Evolutionary conservation across 2,888 invertebrate species (phyloP).

Genomic region (Brachycybe producta): DNA sequence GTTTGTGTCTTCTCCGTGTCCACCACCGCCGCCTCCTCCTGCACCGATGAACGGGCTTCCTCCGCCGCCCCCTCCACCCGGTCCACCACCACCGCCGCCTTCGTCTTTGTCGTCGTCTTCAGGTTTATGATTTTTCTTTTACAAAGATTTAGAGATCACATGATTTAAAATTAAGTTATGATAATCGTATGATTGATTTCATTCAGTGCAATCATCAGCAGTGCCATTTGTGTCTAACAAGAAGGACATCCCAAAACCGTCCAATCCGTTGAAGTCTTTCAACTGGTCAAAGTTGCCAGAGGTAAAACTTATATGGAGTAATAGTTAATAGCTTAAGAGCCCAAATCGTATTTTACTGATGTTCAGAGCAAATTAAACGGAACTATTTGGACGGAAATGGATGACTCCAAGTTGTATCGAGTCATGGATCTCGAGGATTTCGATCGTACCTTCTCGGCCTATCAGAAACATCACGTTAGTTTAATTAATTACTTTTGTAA

Average conservation of each 20-base stretch:
- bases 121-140: constrained; percentile 2
- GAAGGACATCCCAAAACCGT: constrained; percentile 84
- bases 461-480: constrained; percentile 43
- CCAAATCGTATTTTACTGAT: constrained; percentile 7
- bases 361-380: constrained; percentile 62
- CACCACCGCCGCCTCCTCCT: constrained; percentile 27
- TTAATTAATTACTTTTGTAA: background rate
- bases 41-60: constrained; percentile 21
- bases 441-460: constrained; percentile 86
- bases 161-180: background rate
- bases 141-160: background rate
- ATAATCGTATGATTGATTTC: constrained; percentile 16
- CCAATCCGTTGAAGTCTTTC: constrained; percentile 86
- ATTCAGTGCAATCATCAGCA: constrained; percentile 17
- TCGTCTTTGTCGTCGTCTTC: constrained; percentile 37
- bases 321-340: background rate
- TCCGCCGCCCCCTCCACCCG: constrained; percentile 33
- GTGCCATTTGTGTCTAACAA: constrained; percentile 19
- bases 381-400: constrained; percentile 88
- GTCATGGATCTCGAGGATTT: constrained; percentile 82
- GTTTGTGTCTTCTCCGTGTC: constrained; percentile 19
- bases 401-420: constrained; percentile 82
- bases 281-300: constrained; percentile 96
- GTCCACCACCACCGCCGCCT: constrained; percentile 44
- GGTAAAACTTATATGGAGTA: constrained; percentile 25